Conservation (phyloP, 2,797 vertebrate genomes). For the Gadopsis marmoratus region DNA sequence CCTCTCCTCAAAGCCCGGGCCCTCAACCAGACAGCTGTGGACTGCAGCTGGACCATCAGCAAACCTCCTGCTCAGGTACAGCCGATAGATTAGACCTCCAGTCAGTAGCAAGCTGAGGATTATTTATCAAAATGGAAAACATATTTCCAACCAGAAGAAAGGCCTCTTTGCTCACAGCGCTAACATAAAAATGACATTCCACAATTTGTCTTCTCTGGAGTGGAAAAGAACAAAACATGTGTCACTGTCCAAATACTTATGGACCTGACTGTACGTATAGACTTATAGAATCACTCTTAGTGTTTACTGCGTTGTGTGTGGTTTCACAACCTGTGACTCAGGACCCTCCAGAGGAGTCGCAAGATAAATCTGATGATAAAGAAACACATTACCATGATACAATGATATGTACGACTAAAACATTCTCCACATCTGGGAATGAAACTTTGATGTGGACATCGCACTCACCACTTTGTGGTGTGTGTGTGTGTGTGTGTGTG, state of each 20-base stretch:
- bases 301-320: neutral
- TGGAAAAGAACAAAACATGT: too few relatives aligned
- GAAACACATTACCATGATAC: neutral
- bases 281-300: too few relatives aligned
- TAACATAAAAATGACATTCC: too few relatives aligned
- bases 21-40: slow-evolving; percentile 94
- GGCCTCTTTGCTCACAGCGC: too few relatives aligned
- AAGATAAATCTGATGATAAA: neutral
- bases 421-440: neutral
- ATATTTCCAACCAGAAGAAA: neutral
- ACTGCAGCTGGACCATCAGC: slow-evolving; percentile 90
- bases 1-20: slow-evolving; percentile 92
- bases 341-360: neutral
- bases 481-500: slow-evolving; percentile 14
- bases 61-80: slow-evolving; percentile 86
- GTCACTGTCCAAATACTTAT: too few relatives aligned
- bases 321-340: neutral
- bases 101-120: neutral
- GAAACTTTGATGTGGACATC: neutral
- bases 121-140: neutral
- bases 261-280: too few relatives aligned
- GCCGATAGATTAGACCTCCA: neutral
- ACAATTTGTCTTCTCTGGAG: too few relatives aligned
- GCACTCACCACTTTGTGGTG: neutral
- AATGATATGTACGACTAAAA: neutral